Evolutionary conservation across 2,797 vertebrate species (phyloP).

Genomic region (Loriculus beryllinus): DNA sequence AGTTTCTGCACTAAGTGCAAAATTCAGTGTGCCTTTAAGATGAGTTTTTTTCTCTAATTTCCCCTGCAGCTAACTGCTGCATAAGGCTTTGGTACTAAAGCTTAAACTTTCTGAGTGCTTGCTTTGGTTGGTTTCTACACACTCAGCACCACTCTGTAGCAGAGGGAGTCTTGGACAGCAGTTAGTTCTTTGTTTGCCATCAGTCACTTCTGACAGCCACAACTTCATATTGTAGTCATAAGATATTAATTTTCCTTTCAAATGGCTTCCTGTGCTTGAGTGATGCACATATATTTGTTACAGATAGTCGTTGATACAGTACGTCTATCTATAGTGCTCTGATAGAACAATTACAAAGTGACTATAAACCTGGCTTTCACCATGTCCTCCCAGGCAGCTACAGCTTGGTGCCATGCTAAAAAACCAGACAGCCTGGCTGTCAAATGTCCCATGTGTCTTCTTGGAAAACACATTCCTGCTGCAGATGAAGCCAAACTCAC

Average conservation of each 20-base stretch:
- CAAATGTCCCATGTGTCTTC: not conserved
- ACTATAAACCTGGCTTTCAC: not conserved
- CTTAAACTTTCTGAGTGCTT: not conserved
- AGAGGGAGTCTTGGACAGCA: not conserved
- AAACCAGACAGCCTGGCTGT: not conserved
- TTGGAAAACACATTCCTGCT: not conserved
- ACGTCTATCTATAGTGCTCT: not conserved
- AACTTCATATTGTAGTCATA: not conserved
- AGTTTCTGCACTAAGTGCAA: not conserved
- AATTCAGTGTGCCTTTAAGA: not conserved
- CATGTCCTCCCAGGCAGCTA: not conserved
- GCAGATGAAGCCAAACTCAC: not conserved
- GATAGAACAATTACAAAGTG: not conserved
- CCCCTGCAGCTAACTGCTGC: not conserved
- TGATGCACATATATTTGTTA: not conserved
- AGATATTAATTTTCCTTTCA: not conserved
- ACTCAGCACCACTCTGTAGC: not conserved
- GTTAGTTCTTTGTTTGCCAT: not conserved
- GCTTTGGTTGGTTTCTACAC: not conserved
- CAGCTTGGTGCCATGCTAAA: not conserved
- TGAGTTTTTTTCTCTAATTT: not conserved
- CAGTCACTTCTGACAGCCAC: not conserved
- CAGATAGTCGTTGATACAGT: not conserved
- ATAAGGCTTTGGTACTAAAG: not conserved
- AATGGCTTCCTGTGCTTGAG: not conserved